phyloP scores from a whole-genome alignment of 1,140 invertebrate species.

The Akabosia matsudoensis region DNA sequence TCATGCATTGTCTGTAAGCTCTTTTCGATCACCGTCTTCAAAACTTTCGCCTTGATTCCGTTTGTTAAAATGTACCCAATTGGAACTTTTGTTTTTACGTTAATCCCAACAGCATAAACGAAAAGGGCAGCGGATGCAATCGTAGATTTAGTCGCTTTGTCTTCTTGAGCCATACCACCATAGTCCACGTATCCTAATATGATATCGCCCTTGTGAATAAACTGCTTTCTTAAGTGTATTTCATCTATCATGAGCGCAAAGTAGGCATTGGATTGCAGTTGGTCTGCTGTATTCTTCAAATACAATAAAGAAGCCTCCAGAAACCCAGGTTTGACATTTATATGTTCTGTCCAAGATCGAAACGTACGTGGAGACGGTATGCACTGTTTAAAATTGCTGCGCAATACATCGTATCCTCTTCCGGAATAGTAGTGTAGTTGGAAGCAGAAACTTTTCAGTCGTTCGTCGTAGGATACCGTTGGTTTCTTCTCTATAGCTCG shows the following conservation, averaged over 20 bases:
- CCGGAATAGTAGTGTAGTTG: no score
- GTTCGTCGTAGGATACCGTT: no score
- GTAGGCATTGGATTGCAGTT: not conserved
- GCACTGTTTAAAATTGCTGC: no score
- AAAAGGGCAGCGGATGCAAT: no score
- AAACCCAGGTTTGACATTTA: not conserved
- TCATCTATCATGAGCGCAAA: not conserved
- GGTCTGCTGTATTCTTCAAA: not conserved
- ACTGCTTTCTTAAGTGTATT: constrained; percentile 5
- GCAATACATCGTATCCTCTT: no score
- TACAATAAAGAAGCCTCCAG: not conserved
- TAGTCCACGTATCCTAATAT: constrained; percentile 14
- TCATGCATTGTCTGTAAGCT: not conserved
- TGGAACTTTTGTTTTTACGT: not conserved
- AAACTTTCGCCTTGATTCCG: not conserved
- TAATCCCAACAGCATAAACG: not conserved
- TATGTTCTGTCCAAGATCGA: not conserved
- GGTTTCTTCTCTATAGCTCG: no score
- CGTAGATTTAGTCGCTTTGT: not conserved
- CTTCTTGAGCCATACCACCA: not conserved
- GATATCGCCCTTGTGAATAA: not conserved
- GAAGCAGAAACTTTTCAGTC: no score
- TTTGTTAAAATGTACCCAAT: constrained; percentile 21
- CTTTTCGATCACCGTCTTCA: not conserved
- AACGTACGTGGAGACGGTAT: not conserved